Conservation (phyloP, 2,113 vertebrate genomes). For the Syngnathus floridae region DNA sequence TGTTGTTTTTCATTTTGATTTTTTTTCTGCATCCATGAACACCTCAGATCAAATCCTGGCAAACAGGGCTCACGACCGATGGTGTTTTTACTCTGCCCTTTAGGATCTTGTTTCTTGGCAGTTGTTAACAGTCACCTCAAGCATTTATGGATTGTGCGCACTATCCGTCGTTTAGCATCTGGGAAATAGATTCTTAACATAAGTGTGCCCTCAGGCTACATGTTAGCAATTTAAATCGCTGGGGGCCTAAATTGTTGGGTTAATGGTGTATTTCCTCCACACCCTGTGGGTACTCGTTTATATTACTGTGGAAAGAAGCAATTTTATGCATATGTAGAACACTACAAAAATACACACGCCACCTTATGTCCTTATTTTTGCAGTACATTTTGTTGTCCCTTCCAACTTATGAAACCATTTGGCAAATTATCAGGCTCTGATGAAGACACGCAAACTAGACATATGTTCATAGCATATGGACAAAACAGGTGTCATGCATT, state of each 20-base stretch:
- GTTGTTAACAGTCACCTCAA: constrained; percentile 11
- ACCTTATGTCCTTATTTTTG: constrained; percentile 1
- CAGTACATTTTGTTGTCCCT: neutral
- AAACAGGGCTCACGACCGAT: constrained; percentile 7
- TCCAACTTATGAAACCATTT: constrained; percentile 5
- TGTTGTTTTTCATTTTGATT: neutral
- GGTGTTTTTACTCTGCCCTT: constrained; percentile 7
- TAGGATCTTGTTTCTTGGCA: constrained; percentile 7
- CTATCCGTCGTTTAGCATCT: constrained; percentile 24
- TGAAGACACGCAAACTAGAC: constrained; percentile 14
- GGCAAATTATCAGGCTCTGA: constrained; percentile 15
- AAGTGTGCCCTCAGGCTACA: constrained; percentile 8
- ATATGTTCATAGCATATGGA: constrained; percentile 27
- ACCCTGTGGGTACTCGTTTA: neutral
- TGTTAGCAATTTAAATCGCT: constrained; percentile 19
- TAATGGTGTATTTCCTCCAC: neutral
- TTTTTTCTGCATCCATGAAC: constrained; percentile 2
- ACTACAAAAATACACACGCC: neutral
- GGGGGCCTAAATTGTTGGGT: constrained; percentile 5
- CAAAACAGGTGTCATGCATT: constrained; percentile 2
- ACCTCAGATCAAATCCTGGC: neutral
- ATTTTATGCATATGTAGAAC: neutral
- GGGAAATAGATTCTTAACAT: constrained; percentile 27
- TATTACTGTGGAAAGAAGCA: neutral
- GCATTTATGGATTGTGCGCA: constrained; percentile 26